Evolutionary conservation across 2,113 vertebrate species (phyloP).

Genomic region (human): DNA sequence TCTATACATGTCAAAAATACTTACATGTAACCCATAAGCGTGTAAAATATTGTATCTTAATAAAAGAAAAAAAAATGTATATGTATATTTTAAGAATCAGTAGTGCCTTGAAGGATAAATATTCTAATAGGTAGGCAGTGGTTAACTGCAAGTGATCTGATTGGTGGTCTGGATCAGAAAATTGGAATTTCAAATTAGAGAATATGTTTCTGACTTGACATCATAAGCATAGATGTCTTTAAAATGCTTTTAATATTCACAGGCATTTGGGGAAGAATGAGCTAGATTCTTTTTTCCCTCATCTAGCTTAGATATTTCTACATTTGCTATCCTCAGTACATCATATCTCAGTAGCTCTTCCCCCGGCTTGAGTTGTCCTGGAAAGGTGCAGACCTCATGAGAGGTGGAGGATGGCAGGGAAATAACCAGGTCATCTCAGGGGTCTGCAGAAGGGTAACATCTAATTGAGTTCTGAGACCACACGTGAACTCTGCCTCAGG

Average conservation of each 20-base stretch:
- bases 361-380: neutral
- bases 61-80: neutral
- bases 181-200: slow-evolving; percentile 10
- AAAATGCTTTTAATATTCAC: neutral
- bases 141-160: neutral
- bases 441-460: neutral
- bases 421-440: neutral
- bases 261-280: neutral
- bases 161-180: neutral
- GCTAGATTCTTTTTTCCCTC: neutral
- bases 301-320: neutral
- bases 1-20: neutral
- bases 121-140: neutral
- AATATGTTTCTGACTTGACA: neutral
- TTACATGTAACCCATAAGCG: neutral
- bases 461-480: slow-evolving; percentile 45
- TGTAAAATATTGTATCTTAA: neutral
- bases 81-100: neutral
- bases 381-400: neutral
- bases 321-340: neutral
- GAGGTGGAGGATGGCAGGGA: neutral
- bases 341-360: neutral
- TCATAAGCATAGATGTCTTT: neutral
- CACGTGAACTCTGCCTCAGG: slow-evolving; percentile 55
- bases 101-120: neutral